Conservation (phyloP, 2,113 vertebrate genomes). For the Ovis aries region ARS-UI_Ramb_v3.0 NC_056065.1:54022001-54022500, state of each 20-base stretch:
- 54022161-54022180: not conserved
- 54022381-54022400: not conserved
- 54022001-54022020: not conserved
- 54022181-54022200: not conserved
- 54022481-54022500: not conserved
- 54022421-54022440: not conserved
- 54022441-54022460: not conserved
- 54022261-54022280: not conserved
- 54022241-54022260: not conserved
- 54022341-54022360: not conserved
- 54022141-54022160: not conserved
- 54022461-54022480: not conserved
- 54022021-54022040: not conserved
- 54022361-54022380: not conserved
- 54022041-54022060: not conserved
- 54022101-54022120: not conserved
- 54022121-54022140: not conserved
- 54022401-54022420: not conserved
- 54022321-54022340: not conserved
- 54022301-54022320: not conserved
- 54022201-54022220: not conserved
- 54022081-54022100: not conserved
- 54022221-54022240: not conserved
- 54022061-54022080: not conserved
- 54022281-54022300: not conserved